Conservation (phyloP, 2,113 vertebrate genomes). For the Triplophysa dalaica region DNA sequence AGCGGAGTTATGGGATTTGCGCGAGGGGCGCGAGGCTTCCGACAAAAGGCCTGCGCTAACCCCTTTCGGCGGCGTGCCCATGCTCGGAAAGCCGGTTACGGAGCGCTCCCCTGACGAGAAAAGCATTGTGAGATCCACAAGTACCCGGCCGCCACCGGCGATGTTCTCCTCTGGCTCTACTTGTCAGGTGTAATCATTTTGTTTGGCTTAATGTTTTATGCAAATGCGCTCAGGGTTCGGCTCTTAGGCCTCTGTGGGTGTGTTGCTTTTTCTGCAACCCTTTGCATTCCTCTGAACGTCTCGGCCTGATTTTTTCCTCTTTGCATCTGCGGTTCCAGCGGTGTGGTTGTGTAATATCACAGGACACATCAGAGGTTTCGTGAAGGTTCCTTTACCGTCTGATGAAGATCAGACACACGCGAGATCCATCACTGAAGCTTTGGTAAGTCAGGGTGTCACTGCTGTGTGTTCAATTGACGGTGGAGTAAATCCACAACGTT, state of each 20-base stretch:
- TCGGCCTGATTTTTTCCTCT: conserved; percentile 75
- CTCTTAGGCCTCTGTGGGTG: conserved; percentile 49
- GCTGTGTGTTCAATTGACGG: too few species aligned
- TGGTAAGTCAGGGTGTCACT: too few species aligned
- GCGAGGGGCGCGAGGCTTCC: conserved; percentile 73
- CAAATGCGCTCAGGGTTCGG: conserved; percentile 75
- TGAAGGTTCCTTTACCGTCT: too few species aligned
- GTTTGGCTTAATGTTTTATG: conserved; percentile 83
- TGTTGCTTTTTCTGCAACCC: conserved; percentile 66
- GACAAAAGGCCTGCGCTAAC: conserved; percentile 78
- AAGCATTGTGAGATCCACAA: conserved; percentile 74
- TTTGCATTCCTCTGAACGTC: conserved; percentile 77
- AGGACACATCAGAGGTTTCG: conserved; percentile 63
- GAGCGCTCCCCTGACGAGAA: conserved; percentile 74
- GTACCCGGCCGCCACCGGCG: conserved; percentile 76
- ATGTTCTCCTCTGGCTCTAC: conserved; percentile 77
- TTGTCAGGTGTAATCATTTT: conserved; percentile 85
- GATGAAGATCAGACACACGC: too few species aligned
- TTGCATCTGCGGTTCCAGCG: conserved; percentile 60
- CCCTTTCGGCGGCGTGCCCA: conserved; percentile 70
- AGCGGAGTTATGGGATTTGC: conserved; percentile 80
- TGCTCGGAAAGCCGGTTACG: conserved; percentile 72
- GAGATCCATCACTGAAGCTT: too few species aligned
- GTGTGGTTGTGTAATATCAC: conserved; percentile 58
- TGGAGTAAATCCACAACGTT: too few species aligned